Base-by-base conservation (phyloP, 2,888 invertebrate genomes). In the Ophonus ardosiacus region DNA sequence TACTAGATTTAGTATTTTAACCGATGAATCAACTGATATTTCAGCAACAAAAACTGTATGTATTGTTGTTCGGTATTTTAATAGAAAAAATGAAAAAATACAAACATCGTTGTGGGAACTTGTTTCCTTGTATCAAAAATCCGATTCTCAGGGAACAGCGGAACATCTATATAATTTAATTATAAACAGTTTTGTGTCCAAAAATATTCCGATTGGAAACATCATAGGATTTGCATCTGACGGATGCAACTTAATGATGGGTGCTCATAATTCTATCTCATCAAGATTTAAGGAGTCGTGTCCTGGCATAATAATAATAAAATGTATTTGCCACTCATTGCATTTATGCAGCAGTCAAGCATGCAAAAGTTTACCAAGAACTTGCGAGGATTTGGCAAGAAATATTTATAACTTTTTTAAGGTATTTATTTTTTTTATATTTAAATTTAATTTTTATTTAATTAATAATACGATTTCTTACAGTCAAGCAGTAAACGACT, bases 351-450 rank as follows among this genome's bases (percentile, higher is more conserved):
- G 56, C 5, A 56, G 56, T 5, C 13, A 56, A 8, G n/a, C 56
- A 3, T 56, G 13, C 1, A 56, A 56, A 56, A 3, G 6, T 56
- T 56, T 56, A 8, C 56, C 56, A 0, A 56, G 56, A 5, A 8
- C 56, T 15, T 56, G 56, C 81, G 89, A 90, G 87, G 87, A 88
- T 65, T 86, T 89, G 59, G 87, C 88, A 5, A 65, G 88, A 17
- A 86, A 88, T 78, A 82, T 90, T 3, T 89, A 89, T 79, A 87
- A 86, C 65, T 87, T 86, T 78, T 86, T 89, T 7, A 86, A 87
- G 56, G 56, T 56, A 56, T 51, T 51, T 51, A 51, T 51, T 51
- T n/a, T 13, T 51, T 51, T 51, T 13, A 51, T 51, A 51, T n/a
- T 51, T 13, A 51, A 13, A 51, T 13, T 51, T 51, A 8, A 51